Evolutionary conservation across 92 coral and sea anemone species (phyloP).

Genomic region (Heliopora coerulea): DNA sequence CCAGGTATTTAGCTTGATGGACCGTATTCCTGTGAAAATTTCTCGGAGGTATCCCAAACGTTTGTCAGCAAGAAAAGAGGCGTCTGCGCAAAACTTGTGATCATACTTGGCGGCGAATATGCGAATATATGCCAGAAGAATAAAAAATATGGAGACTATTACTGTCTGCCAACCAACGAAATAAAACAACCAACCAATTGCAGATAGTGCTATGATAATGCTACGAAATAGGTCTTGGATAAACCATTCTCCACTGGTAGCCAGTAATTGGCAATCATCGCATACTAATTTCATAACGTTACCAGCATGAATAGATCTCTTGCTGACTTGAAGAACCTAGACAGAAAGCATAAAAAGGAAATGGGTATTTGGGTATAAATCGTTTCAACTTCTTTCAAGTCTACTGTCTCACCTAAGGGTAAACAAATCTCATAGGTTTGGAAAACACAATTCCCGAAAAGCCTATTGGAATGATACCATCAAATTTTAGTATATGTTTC

Average conservation of each 20-base stretch:
- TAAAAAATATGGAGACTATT: not conserved
- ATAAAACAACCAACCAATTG: not conserved
- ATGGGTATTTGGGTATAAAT: no score
- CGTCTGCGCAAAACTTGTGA: not conserved
- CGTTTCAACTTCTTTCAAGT: no score
- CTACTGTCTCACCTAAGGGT: no score
- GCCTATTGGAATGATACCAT: no score
- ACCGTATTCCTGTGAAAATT: conserved; percentile 12
- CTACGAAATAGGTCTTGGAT: not conserved
- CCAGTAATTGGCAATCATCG: not conserved
- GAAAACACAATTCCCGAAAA: no score
- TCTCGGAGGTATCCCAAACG: conserved; percentile 30
- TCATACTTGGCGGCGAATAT: not conserved
- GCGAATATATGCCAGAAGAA: not conserved
- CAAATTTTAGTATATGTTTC: no score
- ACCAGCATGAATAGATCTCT: not conserved
- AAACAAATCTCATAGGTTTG: no score
- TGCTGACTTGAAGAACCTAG: not conserved
- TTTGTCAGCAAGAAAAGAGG: conserved; percentile 10
- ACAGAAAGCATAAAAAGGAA: no score
- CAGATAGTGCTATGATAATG: not conserved
- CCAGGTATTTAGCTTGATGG: conserved; percentile 23
- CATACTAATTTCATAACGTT: not conserved
- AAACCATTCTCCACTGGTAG: not conserved
- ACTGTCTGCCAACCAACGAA: not conserved